Evolutionary conservation across 2,888 invertebrate species (phyloP).

Genomic region (Drosophila mettleri): DNA sequence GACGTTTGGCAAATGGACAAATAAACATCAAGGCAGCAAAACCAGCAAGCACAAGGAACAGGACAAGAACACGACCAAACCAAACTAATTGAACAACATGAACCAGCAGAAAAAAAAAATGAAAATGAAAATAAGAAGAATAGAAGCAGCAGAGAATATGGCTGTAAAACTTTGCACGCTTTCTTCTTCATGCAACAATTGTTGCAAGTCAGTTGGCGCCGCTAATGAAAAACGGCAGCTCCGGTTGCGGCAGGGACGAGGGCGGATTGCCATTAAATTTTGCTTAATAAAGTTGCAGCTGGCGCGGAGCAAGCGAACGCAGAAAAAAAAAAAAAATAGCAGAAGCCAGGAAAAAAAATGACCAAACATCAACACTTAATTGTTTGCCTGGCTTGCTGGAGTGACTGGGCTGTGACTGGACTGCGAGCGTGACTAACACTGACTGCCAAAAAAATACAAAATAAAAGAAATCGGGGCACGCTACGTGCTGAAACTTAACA

Average conservation of each 20-base stretch:
- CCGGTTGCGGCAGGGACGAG: conserved; percentile 23
- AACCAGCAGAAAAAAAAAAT: conserved; percentile 61
- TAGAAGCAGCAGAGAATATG: conserved; percentile 49
- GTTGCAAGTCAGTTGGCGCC: conserved; percentile 79
- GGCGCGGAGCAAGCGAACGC: conserved; percentile 29
- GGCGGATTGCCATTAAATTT: conserved; percentile 71
- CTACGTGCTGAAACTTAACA: conserved; percentile 58
- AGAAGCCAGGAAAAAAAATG: conserved; percentile 58
- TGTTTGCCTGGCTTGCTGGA: conserved; percentile 62
- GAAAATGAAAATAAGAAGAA: neutral
- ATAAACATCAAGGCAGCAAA: conserved; percentile 47
- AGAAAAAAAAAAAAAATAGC: conserved; percentile 5
- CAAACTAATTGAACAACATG: conserved; percentile 79
- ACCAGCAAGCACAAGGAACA: conserved; percentile 12
- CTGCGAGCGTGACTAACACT: conserved; percentile 46
- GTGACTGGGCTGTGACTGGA: conserved; percentile 33
- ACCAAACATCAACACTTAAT: conserved; percentile 83
- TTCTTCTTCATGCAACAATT: conserved; percentile 71
- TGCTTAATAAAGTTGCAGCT: conserved; percentile 82
- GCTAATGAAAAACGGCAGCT: conserved; percentile 78
- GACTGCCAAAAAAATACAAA: conserved; percentile 6
- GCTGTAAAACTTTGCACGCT: conserved; percentile 62
- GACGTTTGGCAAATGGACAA: conserved; percentile 79
- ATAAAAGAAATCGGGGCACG: conserved; percentile 10
- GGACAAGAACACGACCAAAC: conserved; percentile 37